Evolutionary conservation across 2,113 vertebrate genomes (phyloP), one percentile per base, ranked within the genome.

Genomic region (Amphilophus citrinellus): DNA sequence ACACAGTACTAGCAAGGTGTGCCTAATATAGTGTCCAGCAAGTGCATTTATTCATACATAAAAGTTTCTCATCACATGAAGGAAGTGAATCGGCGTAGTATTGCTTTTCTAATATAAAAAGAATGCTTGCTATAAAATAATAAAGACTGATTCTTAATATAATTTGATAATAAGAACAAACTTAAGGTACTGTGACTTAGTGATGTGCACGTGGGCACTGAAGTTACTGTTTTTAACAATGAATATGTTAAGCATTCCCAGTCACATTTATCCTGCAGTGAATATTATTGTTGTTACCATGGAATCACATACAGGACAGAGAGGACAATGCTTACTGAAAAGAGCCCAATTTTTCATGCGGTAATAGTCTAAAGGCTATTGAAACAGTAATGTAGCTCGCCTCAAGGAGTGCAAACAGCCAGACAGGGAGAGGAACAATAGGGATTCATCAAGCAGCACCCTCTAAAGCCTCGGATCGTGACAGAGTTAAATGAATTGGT

Each of bases 401-500:
- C 90, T 86, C 24, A 15, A 89, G 90, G 73, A 90, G 89, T 61
- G 85, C 88, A 92, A 89, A 91, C 86, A 91, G 89, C 63, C 76
- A 91, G 80, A 91, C 85, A 81, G 79, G 83, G 90, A 73, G 76
- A 84, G 76, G 79, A 94, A 93, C 92, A 91, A 93, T 82, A 82
- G 89, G 83, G 87, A 91, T 90, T 92, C 91, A 95, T 95, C 92
- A 91, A 60, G 93, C 79, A 13, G 91, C 90, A 61, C 88, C 84
- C 88, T 93, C 90, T 59, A 89, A 90, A 93, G 89, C 84, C 81
- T 82, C 71, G 32, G 85, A 91, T 94, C 84, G 87, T 93, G 93
- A 94, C 93, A 91, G 90, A 93, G 91, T 89, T 93, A 93, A 95
- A 93, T 94, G 89, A 94, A 95, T 94, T 91, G 92, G 91, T 94